Conservation (phyloP, 2,888 invertebrate genomes). For the Orthonevra nobilis region DNA sequence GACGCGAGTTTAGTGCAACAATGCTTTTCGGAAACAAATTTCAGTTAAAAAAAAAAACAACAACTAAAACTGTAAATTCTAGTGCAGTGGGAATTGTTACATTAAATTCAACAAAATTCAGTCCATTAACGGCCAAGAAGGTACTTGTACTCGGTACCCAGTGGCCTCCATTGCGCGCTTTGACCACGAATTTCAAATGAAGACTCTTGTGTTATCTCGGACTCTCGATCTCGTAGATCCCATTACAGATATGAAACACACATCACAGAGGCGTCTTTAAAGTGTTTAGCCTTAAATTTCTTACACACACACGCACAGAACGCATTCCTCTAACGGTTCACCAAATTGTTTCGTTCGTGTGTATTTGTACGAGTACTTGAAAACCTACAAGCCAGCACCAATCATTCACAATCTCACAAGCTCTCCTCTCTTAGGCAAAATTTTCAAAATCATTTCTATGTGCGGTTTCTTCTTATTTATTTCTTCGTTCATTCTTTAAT, state of each 20-base stretch:
- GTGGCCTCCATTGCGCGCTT: too few species aligned
- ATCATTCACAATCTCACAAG: slow-evolving; percentile 15
- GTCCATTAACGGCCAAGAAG: too few species aligned
- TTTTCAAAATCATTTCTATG: slow-evolving; percentile 14
- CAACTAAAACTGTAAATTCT: too few species aligned
- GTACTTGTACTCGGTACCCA: too few species aligned
- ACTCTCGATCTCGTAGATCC: slow-evolving; percentile 25
- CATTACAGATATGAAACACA: slow-evolving; percentile 23
- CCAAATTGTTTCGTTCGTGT: background rate
- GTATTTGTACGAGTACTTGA: too few species aligned
- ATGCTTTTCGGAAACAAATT: too few species aligned
- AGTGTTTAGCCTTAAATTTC: slow-evolving; percentile 2
- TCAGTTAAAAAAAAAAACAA: too few species aligned
- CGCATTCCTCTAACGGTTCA: slow-evolving; percentile 22
- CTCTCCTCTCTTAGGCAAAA: background rate
- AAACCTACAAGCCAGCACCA: background rate
- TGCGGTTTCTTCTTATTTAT: too few species aligned
- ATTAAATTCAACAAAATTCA: too few species aligned
- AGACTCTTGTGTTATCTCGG: background rate
- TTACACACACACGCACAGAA: too few species aligned
- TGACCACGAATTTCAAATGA: slow-evolving; percentile 9
- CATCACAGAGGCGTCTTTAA: slow-evolving; percentile 15
- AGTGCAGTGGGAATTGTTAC: too few species aligned
- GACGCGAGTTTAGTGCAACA: too few species aligned
- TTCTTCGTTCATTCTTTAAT: background rate